Evolutionary conservation across 2,113 vertebrate species (phyloP).

Genomic region (Bungarus multicinctus): DNA sequence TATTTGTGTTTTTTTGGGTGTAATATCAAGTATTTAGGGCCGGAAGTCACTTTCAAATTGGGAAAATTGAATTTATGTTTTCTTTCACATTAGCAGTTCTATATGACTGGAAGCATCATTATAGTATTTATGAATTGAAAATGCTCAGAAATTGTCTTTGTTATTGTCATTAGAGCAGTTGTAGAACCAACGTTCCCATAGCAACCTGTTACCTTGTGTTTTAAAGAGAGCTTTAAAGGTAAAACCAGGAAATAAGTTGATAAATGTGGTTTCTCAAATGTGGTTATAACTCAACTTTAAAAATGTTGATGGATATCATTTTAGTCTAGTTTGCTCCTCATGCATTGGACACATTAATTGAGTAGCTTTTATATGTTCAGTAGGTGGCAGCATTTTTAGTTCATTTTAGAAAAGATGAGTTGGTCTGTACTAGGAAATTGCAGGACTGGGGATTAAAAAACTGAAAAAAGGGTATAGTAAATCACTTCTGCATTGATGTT

Average conservation of each 20-base stretch:
- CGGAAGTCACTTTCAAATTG: not conserved
- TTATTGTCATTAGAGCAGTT: slow-evolving; percentile 36
- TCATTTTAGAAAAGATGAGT: not conserved
- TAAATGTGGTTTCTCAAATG: not conserved
- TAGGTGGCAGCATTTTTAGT: not conserved
- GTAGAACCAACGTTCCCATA: slow-evolving; percentile 44
- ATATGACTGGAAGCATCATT: slow-evolving; percentile 29
- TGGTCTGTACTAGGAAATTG: not conserved
- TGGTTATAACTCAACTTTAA: not conserved
- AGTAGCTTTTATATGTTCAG: not conserved
- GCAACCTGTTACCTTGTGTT: not conserved
- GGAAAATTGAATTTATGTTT: not conserved
- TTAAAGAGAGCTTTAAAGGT: not conserved
- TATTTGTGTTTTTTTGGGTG: not conserved
- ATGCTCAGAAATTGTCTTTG: slow-evolving; percentile 37
- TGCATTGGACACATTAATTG: not conserved
- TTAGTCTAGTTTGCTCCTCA: not conserved
- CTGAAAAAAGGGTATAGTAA: not conserved
- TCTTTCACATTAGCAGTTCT: slow-evolving; percentile 18
- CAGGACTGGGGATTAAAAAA: not conserved
- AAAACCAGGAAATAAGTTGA: not conserved
- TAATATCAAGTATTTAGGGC: slow-evolving; percentile 25
- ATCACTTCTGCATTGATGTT: not conserved
- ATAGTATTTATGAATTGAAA: slow-evolving; percentile 34
- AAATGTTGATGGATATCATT: not conserved